Percentiles rank a stretch among this genome's conserved stretches.
phyloP scores from a whole-genome alignment of 1,140 invertebrate genomes.

The Drosophila sechellia region DNA sequence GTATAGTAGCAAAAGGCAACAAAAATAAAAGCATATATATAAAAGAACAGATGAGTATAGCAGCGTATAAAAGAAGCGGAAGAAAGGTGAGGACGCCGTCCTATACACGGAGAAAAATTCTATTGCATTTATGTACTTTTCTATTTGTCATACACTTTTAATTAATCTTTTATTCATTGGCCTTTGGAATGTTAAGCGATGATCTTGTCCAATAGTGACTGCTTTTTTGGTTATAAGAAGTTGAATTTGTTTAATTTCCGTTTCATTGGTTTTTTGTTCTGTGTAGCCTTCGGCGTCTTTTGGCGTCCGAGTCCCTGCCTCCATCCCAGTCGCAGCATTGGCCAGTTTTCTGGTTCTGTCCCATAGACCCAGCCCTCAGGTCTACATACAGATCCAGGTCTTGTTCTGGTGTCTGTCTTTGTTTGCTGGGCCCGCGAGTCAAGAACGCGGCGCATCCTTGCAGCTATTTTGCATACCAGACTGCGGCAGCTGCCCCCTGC shows the following conservation, averaged over 20 bases:
- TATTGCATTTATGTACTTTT: not conserved
- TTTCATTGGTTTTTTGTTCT: not conserved
- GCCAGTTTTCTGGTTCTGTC: slow-evolving; percentile 36
- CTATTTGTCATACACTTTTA: too few relatives aligned
- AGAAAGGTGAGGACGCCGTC: slow-evolving; percentile 1
- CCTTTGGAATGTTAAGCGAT: too few relatives aligned
- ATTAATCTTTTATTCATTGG: too few relatives aligned
- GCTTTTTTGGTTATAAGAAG: not conserved
- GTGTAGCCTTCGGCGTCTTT: slow-evolving; percentile 14
- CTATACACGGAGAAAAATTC: slow-evolving; percentile 1
- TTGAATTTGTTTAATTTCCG: not conserved
- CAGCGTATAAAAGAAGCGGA: slow-evolving; percentile 1
- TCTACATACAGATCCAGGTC: slow-evolving; percentile 33
- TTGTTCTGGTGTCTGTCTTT: slow-evolving; percentile 32
- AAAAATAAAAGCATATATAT: not conserved
- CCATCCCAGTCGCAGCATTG: slow-evolving; percentile 6
- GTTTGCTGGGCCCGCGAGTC: slow-evolving; percentile 36
- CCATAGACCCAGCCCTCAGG: slow-evolving; percentile 12
- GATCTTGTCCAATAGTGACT: not conserved
- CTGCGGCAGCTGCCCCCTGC: slow-evolving; percentile 20
- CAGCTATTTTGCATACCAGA: slow-evolving; percentile 82
- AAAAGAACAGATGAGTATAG: slow-evolving; percentile 1
- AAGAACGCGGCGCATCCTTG: slow-evolving; percentile 68
- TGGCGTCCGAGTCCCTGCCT: not conserved
- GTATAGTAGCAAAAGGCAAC: slow-evolving; percentile 71